Conservation (phyloP, 1,140 invertebrate genomes). For the Hyposmocoma kahamanoa region DNA sequence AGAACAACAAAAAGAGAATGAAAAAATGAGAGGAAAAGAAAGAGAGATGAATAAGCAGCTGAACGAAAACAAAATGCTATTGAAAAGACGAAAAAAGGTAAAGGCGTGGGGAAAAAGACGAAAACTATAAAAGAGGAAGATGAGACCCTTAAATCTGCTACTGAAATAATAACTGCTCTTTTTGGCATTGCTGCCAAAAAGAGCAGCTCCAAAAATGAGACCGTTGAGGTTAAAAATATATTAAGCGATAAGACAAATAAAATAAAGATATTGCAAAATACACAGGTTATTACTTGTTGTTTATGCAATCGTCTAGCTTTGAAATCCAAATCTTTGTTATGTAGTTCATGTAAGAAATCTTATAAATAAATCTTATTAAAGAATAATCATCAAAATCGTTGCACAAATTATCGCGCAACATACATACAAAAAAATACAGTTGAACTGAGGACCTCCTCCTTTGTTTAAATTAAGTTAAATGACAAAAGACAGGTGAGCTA, state of each 20-base stretch:
- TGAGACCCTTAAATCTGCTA: not conserved
- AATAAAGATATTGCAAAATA: not conserved
- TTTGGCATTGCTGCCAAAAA: no score
- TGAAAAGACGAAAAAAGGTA: not conserved
- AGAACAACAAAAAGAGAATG: not conserved
- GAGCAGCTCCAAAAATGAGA: not conserved
- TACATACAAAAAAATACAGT: no score
- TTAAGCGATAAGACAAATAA: no score
- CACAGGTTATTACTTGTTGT: not conserved
- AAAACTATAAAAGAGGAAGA: not conserved
- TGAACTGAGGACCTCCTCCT: no score
- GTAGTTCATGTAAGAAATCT: not conserved
- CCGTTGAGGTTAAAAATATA: not conserved
- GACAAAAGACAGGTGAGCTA: no score
- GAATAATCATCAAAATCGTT: no score
- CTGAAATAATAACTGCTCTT: not conserved
- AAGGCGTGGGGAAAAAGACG: not conserved
- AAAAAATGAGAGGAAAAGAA: not conserved
- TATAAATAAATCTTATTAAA: no score
- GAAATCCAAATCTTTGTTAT: not conserved
- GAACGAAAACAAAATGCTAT: not conserved
- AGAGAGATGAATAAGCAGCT: not conserved
- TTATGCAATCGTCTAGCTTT: not conserved
- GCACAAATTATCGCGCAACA: no score
- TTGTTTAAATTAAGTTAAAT: no score